phyloP scores from a whole-genome alignment of 2,113 vertebrate genomes.

The Hemiscyllium ocellatum region DNA sequence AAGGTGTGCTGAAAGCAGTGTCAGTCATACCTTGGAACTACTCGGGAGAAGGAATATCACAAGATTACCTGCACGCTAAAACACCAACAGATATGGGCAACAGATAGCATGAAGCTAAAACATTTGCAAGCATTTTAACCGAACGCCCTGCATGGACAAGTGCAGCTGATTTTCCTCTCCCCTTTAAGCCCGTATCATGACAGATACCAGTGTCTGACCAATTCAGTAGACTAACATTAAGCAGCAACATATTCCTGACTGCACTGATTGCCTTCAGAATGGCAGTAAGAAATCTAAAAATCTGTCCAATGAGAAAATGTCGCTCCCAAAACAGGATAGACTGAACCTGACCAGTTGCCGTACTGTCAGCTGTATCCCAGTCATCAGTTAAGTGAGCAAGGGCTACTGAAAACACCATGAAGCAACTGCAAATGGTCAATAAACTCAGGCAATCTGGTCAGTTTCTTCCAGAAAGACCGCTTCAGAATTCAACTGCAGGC shows the following conservation, averaged over 20 bases:
- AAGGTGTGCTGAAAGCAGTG: neutral
- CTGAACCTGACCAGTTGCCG: neutral
- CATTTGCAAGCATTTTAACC: neutral
- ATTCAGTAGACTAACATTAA: neutral
- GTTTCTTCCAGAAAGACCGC: neutral
- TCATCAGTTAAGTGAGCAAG: neutral
- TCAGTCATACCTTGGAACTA: neutral
- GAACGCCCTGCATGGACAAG: neutral
- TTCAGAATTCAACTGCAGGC: neutral
- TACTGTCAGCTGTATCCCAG: neutral
- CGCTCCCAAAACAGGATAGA: neutral
- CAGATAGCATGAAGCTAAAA: neutral
- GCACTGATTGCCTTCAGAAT: neutral
- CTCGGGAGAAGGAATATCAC: neutral
- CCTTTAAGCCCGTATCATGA: neutral
- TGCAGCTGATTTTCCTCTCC: neutral
- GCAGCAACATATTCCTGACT: neutral
- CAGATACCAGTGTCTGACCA: too few species aligned
- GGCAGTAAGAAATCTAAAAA: neutral
- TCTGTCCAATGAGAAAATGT: neutral
- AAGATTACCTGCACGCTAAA: neutral
- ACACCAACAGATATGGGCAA: neutral
- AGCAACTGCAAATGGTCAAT: neutral
- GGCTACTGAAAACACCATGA: neutral
- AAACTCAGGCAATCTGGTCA: neutral